Evolutionary conservation across 2,113 vertebrate genomes (phyloP), one percentile per base, ranked within the genome.

Genomic region (Leptobrachium leishanense): DNA sequence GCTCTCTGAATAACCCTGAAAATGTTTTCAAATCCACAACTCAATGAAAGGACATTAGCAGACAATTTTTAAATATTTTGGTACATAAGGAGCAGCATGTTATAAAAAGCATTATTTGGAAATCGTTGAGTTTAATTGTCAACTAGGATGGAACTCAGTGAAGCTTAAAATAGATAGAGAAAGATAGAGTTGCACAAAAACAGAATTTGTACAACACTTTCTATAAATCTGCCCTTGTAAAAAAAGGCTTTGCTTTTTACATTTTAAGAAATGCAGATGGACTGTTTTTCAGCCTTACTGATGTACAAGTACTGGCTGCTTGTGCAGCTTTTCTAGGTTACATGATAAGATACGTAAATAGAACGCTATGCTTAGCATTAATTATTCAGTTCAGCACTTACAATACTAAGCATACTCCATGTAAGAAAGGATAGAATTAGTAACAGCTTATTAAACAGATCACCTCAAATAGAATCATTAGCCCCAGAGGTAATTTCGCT

Each of bases 401-500:
- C 11, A 72, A 81, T 81, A 76, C 79, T 72, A 5, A 66, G 11
- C 3, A 13, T 82, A 62, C 80, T 84, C 8, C 40, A 83, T 40
- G 79, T 83, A 87, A 39, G 77, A 69, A 70, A 9, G 69, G 68
- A 85, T 75, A 39, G 77, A 74, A 77, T 3, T 4, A 81, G 82
- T 54, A 82, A 0, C 42, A 70, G 74, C 70, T 82, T 86, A 54
- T 83, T 83, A 83, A 88, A 81, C 83, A 78, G 79, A 78, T 81
- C 81, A 81, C 71, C 78, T 78, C 65, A 82, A 66, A 84, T 15
- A 81, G 81, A 77, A 75, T 81, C 46, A 39, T 65, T 79, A 5
- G 11, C 43, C 66, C 78, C 40, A 8, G 66, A 85, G 68, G 43
- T 80, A 84, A 75, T 82, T 15, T 41, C 68, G 31, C 6, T 76